Evolutionary conservation across 2,888 invertebrate genomes (phyloP).

Genomic region (Oegoconia quadripuncta): DNA sequence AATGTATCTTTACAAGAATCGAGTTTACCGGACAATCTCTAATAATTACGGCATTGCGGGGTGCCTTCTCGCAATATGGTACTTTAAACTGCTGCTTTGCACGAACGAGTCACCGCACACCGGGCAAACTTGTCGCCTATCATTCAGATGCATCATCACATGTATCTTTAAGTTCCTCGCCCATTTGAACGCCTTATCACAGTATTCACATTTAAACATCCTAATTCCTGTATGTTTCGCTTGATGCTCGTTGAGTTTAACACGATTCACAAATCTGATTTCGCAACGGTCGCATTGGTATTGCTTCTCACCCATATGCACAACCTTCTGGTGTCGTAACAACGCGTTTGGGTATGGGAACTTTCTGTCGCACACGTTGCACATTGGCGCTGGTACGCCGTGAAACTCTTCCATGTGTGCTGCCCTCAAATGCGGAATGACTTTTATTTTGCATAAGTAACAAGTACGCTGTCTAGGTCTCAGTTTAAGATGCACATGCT

Average conservation of each 20-base stretch:
- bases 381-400: constrained; percentile 23
- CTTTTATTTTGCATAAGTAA: constrained; percentile 3
- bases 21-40: neutral
- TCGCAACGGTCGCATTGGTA: constrained; percentile 12
- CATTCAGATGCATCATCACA: constrained; percentile 36
- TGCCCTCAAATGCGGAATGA: constrained; percentile 1
- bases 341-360: neutral
- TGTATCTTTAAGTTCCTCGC: constrained; percentile 24
- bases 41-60: constrained; percentile 16
- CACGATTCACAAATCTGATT: neutral
- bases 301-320: neutral
- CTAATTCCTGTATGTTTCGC: neutral
- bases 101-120: constrained; percentile 68
- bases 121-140: constrained; percentile 58
- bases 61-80: constrained; percentile 65
- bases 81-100: constrained; percentile 63
- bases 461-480: constrained; percentile 2
- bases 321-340: neutral
- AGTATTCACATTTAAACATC: constrained; percentile 2
- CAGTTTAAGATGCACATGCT: constrained; percentile 8
- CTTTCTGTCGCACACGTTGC: constrained; percentile 29
- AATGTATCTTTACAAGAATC: neutral
- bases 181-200: constrained; percentile 23
- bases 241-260: neutral
- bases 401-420: constrained; percentile 18